Evolutionary conservation across 2,888 invertebrate genomes (phyloP).

Genomic region (Nomada ruficornis): DNA sequence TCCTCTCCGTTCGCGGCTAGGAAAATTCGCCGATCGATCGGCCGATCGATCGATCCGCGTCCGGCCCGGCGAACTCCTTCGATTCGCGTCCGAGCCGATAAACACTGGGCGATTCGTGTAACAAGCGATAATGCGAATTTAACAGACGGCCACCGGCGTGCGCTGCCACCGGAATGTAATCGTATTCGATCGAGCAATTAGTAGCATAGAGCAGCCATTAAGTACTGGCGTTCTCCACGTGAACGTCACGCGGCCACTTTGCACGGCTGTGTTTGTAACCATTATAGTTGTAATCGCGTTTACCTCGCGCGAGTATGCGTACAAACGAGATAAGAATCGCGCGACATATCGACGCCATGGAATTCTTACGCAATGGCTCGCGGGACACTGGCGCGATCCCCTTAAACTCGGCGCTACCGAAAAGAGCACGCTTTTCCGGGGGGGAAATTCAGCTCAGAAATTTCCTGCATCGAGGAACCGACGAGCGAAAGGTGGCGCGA

Average conservation of each 20-base stretch:
- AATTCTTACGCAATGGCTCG: slow-evolving; percentile 18
- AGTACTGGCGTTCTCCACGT: slow-evolving; percentile 45
- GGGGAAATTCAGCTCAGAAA: no score
- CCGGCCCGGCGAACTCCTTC: not conserved
- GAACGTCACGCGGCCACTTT: slow-evolving; percentile 51
- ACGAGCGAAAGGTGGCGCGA: not conserved
- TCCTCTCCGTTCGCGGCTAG: not conserved
- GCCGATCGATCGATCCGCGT: not conserved
- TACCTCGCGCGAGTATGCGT: slow-evolving; percentile 30
- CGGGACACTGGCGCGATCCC: not conserved
- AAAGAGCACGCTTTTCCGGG: slow-evolving; percentile 3
- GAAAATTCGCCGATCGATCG: slow-evolving; percentile 13
- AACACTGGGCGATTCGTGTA: not conserved
- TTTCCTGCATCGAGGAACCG: no score
- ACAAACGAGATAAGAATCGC: slow-evolving; percentile 36
- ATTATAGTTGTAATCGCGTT: slow-evolving; percentile 25
- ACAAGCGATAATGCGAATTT: slow-evolving; percentile 17
- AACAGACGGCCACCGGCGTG: slow-evolving; percentile 26
- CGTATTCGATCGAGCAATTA: slow-evolving; percentile 65
- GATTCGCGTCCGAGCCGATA: not conserved
- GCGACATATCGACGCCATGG: slow-evolving; percentile 9
- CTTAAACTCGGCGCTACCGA: not conserved
- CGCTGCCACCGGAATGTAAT: slow-evolving; percentile 44
- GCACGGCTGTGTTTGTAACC: slow-evolving; percentile 24
- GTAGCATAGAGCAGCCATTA: slow-evolving; percentile 46